A percentile compares a stretch with the other conserved stretches of the same genome.
Evolutionary conservation across 2,888 invertebrate species (phyloP).

Genomic region (Busseola fusca): DNA sequence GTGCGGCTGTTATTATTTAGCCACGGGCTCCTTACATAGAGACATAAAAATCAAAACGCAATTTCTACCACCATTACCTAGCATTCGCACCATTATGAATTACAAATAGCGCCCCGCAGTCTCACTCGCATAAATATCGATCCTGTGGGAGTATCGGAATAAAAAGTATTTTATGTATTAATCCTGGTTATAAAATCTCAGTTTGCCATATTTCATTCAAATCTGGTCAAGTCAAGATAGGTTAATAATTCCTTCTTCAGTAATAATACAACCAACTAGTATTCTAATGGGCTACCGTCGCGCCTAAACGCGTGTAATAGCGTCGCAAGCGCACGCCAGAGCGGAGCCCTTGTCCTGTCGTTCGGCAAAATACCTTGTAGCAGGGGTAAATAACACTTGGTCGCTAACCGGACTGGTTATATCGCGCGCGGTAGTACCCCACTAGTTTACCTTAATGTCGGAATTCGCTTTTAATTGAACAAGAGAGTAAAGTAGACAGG

Average conservation of each 20-base stretch:
- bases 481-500: conserved; percentile 31
- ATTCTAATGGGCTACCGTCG: conserved; percentile 41
- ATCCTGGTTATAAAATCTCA: not conserved
- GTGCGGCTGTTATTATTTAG: too few species aligned
- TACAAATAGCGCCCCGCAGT: not conserved
- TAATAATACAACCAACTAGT: conserved; percentile 23
- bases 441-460: conserved; percentile 50
- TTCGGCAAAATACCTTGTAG: conserved; percentile 51
- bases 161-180: not conserved
- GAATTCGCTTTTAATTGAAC: conserved; percentile 58
- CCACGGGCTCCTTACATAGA: not conserved
- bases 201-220: not conserved
- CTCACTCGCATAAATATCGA: not conserved
- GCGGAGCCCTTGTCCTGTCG: conserved; percentile 64
- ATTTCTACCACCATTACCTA: not conserved
- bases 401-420: conserved; percentile 53
- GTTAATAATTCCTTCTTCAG: not conserved
- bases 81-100: not conserved
- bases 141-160: not conserved
- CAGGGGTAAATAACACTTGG: conserved; percentile 59
- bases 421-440: conserved; percentile 31
- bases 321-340: conserved; percentile 55
- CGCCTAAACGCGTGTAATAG: conserved; percentile 55
- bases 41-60: not conserved
- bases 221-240: not conserved